Base-by-base conservation (phyloP, 2,888 invertebrate species). In the Drosophila macrothrix region DNA sequence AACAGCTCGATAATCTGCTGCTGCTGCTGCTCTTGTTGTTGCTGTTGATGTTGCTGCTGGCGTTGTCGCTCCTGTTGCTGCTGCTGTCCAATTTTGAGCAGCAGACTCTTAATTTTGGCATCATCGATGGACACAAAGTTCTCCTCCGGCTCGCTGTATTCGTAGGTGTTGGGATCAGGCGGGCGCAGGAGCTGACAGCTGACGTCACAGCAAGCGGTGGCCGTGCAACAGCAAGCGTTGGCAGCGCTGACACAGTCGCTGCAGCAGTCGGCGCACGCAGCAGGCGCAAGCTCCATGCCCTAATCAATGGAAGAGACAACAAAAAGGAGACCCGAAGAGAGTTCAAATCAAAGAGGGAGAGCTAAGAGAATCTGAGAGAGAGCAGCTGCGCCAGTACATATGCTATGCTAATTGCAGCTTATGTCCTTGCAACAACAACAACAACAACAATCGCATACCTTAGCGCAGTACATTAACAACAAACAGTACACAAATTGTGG, bases 51-150 rank as follows among this genome's bases (percentile, higher is more conserved):
- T 39, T 67, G 56, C 28, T 59, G 61, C 52, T 60, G 72, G n/a
- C 63, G 83, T 7, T 33, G 73, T 9, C 43, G 61, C 56, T 75
- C 62, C 33, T 87, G 82, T 49, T 89, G 83, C 31, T 90, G 86
- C 41, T 91, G 90, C 43, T 89, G 80, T 0, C 91, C 91, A 58
- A 93, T 88, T 58, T 90, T 88, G 61, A 91, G 73, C 1, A 93
- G 82, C 63, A 92, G 81, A 10, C 90, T 84, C 37, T 92, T 91
- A 19, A 93, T 91, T 73, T 93, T 93, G 19, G 84, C 90, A 82
- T 93, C 93, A 68, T 93, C 93, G 22, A 93, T 92, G 9, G 93
- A 93, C 3, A 93, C 92, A 68, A 92, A 93, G 74, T 93, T 93
- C 78, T 93, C 93, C 35, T 91, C 91, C 1, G 92, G 91, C 62